phyloP scores from a whole-genome alignment of 2,888 invertebrate species.

The Nomada goodeniana region DNA sequence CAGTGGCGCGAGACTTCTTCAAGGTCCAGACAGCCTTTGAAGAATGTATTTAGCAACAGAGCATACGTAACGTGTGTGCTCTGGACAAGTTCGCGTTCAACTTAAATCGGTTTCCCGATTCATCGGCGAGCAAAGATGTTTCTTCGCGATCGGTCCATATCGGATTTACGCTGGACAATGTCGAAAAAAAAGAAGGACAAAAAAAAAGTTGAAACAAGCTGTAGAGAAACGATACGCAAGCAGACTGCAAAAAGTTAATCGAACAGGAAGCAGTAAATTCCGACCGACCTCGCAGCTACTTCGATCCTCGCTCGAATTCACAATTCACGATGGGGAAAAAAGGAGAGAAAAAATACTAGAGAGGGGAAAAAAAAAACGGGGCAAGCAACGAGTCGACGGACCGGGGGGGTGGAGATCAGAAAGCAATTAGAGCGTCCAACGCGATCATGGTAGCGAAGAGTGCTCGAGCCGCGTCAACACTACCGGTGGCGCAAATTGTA shows the following conservation, averaged over 20 bases:
- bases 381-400: conserved; percentile 15
- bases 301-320: conserved; percentile 34
- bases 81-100: not conserved
- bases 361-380: not conserved
- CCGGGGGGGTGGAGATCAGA: conserved; percentile 30
- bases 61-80: too few species aligned
- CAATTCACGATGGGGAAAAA: conserved; percentile 13
- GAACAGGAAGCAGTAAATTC: conserved; percentile 33
- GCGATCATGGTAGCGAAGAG: conserved; percentile 42
- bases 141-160: too few species aligned
- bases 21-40: not conserved
- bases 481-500: conserved; percentile 54
- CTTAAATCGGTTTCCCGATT: not conserved
- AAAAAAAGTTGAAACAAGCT: not conserved
- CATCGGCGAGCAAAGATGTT: too few species aligned
- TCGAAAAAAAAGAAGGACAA: not conserved
- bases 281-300: not conserved
- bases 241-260: conserved; percentile 36
- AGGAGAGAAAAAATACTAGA: not conserved
- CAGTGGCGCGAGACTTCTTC: not conserved
- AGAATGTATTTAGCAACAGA: not conserved
- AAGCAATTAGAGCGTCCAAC: conserved; percentile 56
- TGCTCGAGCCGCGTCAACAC: conserved; percentile 52
- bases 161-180: not conserved
- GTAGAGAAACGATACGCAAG: conserved; percentile 4